Conservation (phyloP, 2,113 vertebrate genomes). For the Eulemur rufifrons region DNA sequence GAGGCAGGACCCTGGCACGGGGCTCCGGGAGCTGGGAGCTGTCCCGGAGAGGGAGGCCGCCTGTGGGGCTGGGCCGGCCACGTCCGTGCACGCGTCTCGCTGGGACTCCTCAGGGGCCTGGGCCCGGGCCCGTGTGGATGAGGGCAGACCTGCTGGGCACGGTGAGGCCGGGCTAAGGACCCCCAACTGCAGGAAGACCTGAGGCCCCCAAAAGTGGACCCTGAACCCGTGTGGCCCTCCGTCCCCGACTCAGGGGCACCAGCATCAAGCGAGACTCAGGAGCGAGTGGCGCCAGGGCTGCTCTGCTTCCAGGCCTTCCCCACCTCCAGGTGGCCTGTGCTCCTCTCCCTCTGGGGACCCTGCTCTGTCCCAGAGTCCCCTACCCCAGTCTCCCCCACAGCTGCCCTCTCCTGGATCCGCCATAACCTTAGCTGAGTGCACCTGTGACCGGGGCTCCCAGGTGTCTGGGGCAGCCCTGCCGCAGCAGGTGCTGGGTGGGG, state of each 20-base stretch:
- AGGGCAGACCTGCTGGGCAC: no score
- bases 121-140: accelerated
- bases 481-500: accelerated
- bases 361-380: background rate
- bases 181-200: accelerated
- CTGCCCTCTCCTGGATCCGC: background rate
- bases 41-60: background rate
- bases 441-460: background rate
- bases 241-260: background rate
- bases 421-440: accelerated
- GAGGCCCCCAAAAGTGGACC: background rate
- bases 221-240: accelerated
- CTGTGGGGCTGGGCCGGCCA: background rate
- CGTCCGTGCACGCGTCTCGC: accelerated
- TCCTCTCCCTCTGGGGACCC: background rate
- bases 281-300: background rate
- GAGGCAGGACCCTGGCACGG: no score
- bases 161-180: no score
- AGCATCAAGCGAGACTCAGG: background rate
- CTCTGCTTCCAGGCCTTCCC: background rate
- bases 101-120: background rate
- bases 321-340: accelerated
- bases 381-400: background rate
- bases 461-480: background rate
- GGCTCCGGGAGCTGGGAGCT: background rate